Conservation (phyloP, 2,888 invertebrate genomes). For the Spatulosminthurus flaviceps region DNA sequence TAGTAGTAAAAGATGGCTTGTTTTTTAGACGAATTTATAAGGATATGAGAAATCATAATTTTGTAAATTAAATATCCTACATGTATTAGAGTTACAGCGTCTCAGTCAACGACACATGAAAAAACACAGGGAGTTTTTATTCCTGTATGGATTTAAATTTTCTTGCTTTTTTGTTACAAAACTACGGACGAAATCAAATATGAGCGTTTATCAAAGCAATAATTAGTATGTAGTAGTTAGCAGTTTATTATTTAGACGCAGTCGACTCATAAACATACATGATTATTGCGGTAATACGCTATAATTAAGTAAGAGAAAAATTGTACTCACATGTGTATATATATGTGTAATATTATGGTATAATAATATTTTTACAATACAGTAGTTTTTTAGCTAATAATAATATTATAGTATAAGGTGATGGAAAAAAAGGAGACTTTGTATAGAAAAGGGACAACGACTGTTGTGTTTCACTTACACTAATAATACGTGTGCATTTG, state of each 20-base stretch:
- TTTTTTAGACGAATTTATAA: no score
- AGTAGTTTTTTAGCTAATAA: no score
- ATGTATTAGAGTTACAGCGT: not conserved
- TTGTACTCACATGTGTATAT: constrained; percentile 28
- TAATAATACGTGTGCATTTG: no score
- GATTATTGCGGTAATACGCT: constrained; percentile 48
- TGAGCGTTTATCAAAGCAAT: not conserved
- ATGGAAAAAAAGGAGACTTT: constrained; percentile 35
- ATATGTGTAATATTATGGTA: no score
- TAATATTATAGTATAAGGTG: constrained; percentile 30
- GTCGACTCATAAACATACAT: constrained; percentile 46
- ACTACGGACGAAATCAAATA: constrained; percentile 18
- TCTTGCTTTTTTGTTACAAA: not conserved
- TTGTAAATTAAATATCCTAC: no score
- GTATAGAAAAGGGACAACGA: constrained; percentile 43
- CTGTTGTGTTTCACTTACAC: not conserved
- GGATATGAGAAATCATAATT: no score
- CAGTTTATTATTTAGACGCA: constrained; percentile 47
- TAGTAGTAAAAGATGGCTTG: no score
- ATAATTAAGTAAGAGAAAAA: no score
- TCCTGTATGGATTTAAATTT: not conserved
- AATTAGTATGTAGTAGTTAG: constrained; percentile 12
- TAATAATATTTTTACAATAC: constrained; percentile 20
- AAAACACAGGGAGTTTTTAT: not conserved
- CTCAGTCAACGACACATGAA: not conserved